These are phyloP conservation scores for Labia minor DNA, from an alignment of 2,888 invertebrate genomes.

Conservation along the genomic window DNA sequence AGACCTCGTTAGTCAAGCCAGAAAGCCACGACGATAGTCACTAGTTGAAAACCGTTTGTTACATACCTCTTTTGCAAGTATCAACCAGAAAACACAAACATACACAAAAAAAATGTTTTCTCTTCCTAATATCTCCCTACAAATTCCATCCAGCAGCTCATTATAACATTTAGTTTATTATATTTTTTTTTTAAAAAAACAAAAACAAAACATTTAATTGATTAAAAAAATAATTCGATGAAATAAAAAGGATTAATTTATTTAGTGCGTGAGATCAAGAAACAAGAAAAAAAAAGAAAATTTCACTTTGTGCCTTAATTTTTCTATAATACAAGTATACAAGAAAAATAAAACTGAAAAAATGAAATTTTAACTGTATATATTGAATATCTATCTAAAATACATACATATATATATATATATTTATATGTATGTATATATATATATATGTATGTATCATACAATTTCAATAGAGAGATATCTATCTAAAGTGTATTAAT, in stretches of 20 bases:
- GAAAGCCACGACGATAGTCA: no score
- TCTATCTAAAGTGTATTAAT: neutral
- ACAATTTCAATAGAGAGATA: no score
- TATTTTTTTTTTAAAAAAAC: constrained; percentile 13
- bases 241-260: no score
- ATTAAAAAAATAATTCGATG: neutral
- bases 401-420: neutral
- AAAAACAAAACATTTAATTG: no score
- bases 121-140: neutral
- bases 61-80: no score
- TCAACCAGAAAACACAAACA: no score
- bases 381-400: neutral
- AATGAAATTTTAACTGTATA: neutral
- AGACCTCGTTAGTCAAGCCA: no score
- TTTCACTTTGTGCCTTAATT: constrained; percentile 13
- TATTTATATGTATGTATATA: no score
- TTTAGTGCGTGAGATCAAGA: neutral
- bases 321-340: neutral
- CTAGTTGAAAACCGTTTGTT: neutral
- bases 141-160: neutral
- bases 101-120: neutral
- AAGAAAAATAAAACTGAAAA: no score
- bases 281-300: neutral
- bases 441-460: no score
- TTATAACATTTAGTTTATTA: neutral